Evolutionary conservation across 2,113 vertebrate genomes (phyloP).

Genomic region (Urocynchramus pylzowi): DNA sequence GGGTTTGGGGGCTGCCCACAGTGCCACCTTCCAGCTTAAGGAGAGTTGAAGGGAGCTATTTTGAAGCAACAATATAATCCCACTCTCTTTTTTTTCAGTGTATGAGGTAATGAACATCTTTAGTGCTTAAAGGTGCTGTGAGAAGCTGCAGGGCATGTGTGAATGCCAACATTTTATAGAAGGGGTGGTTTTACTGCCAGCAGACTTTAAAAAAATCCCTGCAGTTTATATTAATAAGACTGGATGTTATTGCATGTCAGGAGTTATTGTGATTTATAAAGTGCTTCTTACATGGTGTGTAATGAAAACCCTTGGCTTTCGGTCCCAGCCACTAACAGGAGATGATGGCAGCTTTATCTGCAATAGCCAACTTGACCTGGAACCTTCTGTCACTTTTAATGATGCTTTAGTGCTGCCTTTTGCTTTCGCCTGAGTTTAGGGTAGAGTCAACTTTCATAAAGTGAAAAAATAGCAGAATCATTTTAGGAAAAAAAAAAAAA

Average conservation of each 20-base stretch:
- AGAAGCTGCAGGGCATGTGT: conserved; percentile 41
- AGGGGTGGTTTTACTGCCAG: conserved; percentile 64
- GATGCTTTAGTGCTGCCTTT: conserved; percentile 15
- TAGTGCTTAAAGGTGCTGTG: conserved; percentile 39
- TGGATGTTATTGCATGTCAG: conserved; percentile 71
- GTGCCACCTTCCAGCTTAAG: not conserved
- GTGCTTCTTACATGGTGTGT: conserved; percentile 49
- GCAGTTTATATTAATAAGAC: conserved; percentile 72
- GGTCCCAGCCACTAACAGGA: conserved; percentile 46
- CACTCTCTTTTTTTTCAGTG: not conserved
- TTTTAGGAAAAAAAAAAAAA: not conserved
- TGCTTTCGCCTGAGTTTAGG: not conserved
- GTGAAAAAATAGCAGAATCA: not conserved
- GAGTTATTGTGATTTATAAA: conserved; percentile 74
- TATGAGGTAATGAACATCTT: conserved; percentile 39
- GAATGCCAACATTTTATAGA: conserved; percentile 59
- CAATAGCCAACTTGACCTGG: conserved; percentile 67
- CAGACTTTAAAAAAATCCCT: conserved; percentile 36
- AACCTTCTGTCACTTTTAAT: conserved; percentile 61
- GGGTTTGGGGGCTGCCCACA: not conserved
- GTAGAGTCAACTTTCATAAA: not conserved
- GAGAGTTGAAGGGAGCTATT: not conserved
- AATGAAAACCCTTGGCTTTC: conserved; percentile 68
- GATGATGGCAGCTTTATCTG: conserved; percentile 65
- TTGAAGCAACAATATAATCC: not conserved